phyloP scores from a whole-genome alignment of 2,113 vertebrate species.

The Gopherus evgoodei region DNA sequence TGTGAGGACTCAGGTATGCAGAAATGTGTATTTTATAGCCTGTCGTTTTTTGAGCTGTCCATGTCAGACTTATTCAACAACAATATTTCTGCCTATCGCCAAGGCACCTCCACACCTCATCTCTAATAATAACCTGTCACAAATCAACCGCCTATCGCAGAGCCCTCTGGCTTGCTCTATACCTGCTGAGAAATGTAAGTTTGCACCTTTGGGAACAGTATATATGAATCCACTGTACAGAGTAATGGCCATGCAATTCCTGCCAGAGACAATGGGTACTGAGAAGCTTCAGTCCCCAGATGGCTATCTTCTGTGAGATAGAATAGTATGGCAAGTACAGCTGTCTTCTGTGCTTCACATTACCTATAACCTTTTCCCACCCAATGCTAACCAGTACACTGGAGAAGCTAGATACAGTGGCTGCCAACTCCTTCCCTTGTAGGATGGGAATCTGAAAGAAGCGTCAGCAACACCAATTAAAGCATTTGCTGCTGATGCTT shows the following conservation, averaged over 20 bases:
- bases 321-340: too few relatives aligned
- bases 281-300: accelerated
- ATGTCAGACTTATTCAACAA: not conserved
- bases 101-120: not conserved
- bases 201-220: not conserved
- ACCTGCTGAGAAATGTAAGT: not conserved
- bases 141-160: not conserved
- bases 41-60: not conserved
- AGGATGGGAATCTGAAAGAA: not conserved
- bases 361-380: accelerated
- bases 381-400: accelerated
- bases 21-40: not conserved
- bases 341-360: not conserved
- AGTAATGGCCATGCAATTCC: not conserved
- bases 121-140: not conserved
- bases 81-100: not conserved
- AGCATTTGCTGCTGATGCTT: not conserved
- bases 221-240: not conserved
- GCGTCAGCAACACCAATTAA: not conserved
- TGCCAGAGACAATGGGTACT: not conserved
- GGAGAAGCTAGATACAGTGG: accelerated
- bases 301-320: not conserved
- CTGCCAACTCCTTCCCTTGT: not conserved
- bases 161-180: not conserved
- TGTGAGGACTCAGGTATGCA: not conserved